Evolutionary conservation across 2,797 vertebrate genomes (phyloP), one percentile per base, ranked within the genome.

Genomic region (Tapirus indicus): DNA sequence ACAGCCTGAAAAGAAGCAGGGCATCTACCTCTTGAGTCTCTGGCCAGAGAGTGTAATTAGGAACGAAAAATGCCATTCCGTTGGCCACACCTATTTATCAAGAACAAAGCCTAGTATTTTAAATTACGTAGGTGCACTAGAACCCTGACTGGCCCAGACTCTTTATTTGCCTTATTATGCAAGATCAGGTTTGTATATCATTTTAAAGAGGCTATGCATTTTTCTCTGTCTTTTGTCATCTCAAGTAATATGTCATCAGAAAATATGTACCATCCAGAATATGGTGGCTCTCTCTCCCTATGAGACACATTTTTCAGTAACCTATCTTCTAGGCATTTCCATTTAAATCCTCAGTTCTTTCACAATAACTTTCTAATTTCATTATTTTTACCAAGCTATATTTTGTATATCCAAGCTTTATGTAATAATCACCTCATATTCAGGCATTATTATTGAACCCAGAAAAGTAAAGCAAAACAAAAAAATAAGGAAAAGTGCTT

Each of bases 51-150:
- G 64, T 77, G 12, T 89, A 93, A 95, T 96, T 95, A 95, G 86
- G 62, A 94, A 88, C 21, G 29, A 95, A 94, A 95, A 93, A 78
- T 12, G 47, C 64, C 66, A 82, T 52, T 94, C 58, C 35, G 13
- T 79, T 49, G 85, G 32, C 78, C 88, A 91, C 85, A 91, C 88
- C 91, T 91, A 49, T 72, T 71, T 77, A 89, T 93, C 69, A 95
- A 94, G 90, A 96, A 94, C 96, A 94, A 98, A 58, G 32, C 78
- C 82, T 75, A 93, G 72, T 93, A 75, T 95, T 94, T 93, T 94
- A 58, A 93, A 94, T 95, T 91, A 85, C 2, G 1, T 85, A 78
- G 35, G 47, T 96, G 71, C 21, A 20, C 66, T 85, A 91, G 96
- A 88, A 95, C 58, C 32, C 44, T 90, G 52, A 69, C 62, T 87